These are phyloP conservation scores for Cerceris ruficornis DNA, from an alignment of 2,888 invertebrate species.

Conservation along the genomic window DNA sequence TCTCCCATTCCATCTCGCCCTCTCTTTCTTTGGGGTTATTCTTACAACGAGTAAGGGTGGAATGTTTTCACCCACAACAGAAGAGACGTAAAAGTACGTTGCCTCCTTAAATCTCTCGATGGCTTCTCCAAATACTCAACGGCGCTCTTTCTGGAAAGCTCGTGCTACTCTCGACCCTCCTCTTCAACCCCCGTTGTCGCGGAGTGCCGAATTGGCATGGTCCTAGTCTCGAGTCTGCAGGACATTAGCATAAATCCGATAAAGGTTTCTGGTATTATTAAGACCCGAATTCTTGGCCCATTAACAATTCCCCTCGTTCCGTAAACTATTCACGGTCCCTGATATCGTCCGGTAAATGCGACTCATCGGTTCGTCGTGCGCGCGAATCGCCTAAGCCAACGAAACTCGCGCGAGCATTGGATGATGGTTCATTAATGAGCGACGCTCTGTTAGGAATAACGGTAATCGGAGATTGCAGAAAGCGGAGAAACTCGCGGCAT, in stretches of 20 bases:
- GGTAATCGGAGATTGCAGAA: slow-evolving; percentile 36
- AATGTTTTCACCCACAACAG: slow-evolving; percentile 2
- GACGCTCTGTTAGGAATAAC: slow-evolving; percentile 40
- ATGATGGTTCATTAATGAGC: slow-evolving; percentile 51
- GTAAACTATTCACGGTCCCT: slow-evolving; percentile 10
- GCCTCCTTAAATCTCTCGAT: slow-evolving; percentile 1
- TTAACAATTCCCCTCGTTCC: slow-evolving; percentile 43
- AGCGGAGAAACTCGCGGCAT: slow-evolving; percentile 4
- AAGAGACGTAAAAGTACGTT: not conserved
- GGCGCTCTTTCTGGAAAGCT: not conserved
- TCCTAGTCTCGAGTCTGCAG: slow-evolving; percentile 42
- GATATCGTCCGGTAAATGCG: slow-evolving; percentile 37
- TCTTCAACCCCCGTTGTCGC: slow-evolving; percentile 16
- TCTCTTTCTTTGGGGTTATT: no score
- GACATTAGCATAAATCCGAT: slow-evolving; percentile 72
- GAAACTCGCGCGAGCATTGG: slow-evolving; percentile 4
- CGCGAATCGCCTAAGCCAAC: slow-evolving; percentile 39
- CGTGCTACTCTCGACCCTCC: slow-evolving; percentile 6
- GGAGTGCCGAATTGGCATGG: slow-evolving; percentile 59
- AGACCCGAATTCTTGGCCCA: slow-evolving; percentile 60
- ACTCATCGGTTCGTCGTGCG: slow-evolving; percentile 22
- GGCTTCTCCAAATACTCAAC: not conserved
- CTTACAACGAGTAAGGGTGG: not conserved
- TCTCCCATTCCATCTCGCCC: no score
- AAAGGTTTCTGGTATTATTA: slow-evolving; percentile 63